These are phyloP conservation scores for Stylophora pistillata DNA, from an alignment of 64 coral and sea anemone genomes.

Conservation along the genomic window DNA sequence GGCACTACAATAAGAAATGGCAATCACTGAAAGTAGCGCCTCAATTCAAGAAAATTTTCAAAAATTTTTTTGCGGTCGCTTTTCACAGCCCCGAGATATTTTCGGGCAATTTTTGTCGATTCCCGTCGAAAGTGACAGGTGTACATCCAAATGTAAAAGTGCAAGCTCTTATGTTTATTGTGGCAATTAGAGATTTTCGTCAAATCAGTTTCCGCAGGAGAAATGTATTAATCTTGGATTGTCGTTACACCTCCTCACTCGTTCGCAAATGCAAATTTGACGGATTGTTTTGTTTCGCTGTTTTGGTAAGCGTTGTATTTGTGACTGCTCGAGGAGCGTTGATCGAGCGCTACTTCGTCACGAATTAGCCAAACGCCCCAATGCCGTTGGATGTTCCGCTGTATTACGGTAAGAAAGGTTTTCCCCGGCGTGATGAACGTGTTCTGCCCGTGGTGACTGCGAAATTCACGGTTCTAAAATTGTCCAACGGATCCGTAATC, in stretches of 20 bases:
- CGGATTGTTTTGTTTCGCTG: background rate
- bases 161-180: constrained; percentile 42
- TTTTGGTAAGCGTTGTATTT: background rate
- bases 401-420: constrained; percentile 37
- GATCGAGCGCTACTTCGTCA: background rate
- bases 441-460: background rate
- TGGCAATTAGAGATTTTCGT: constrained; percentile 50
- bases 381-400: constrained; percentile 25
- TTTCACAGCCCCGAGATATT: background rate
- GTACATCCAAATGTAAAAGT: constrained; percentile 14
- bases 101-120: background rate
- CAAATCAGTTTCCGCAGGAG: constrained; percentile 51
- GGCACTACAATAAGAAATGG: background rate
- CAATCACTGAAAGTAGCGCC: background rate
- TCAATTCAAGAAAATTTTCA: background rate
- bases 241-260: constrained; percentile 35
- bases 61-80: background rate
- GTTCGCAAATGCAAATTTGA: constrained; percentile 46
- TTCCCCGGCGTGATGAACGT: background rate
- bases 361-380: background rate
- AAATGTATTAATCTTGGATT: constrained; percentile 43
- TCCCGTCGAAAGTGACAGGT: background rate
- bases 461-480: background rate
- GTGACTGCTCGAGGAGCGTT: background rate
- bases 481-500: background rate